A percentile compares a stretch with the other conserved stretches of the same genome.
phyloP scores from a whole-genome alignment of 2,888 invertebrate genomes.

The Drosophila buzzatii region DNA sequence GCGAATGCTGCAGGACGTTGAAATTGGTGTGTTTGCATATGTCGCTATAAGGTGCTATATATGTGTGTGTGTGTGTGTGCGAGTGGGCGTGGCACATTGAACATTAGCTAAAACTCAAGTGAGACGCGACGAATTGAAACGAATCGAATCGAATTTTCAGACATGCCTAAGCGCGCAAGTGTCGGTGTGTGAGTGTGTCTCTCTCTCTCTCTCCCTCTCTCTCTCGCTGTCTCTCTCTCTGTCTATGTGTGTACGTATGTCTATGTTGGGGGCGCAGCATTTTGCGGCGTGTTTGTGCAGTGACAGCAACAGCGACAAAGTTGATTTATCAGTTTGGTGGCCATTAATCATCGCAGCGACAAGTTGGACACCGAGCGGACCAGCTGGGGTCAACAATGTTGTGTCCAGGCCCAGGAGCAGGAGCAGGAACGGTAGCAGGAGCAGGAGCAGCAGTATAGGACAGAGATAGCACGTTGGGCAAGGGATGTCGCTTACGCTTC shows the following conservation, averaged over 20 bases:
- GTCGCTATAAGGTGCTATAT: constrained; percentile 41
- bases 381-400: constrained; percentile 78
- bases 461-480: constrained; percentile 17
- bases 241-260: constrained; percentile 14
- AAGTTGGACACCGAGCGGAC: constrained; percentile 81
- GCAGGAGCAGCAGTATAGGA: background rate
- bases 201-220: too few species aligned
- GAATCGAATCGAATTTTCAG: constrained; percentile 65
- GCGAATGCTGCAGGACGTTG: constrained; percentile 38
- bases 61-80: background rate
- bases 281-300: constrained; percentile 76
- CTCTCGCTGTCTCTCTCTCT: background rate
- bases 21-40: constrained; percentile 77
- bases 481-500: constrained; percentile 77
- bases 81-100: constrained; percentile 72
- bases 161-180: constrained; percentile 5
- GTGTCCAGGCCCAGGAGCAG: constrained; percentile 10
- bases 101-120: constrained; percentile 79
- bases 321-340: constrained; percentile 82
- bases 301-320: constrained; percentile 81
- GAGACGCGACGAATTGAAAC: constrained; percentile 76
- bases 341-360: constrained; percentile 82
- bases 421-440: too few species aligned
- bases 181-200: constrained; percentile 1
- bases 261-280: constrained; percentile 57